These are phyloP conservation scores for Tricholaema leucomelas DNA, from an alignment of 2,113 vertebrate species.

Conservation along the genomic window DNA sequence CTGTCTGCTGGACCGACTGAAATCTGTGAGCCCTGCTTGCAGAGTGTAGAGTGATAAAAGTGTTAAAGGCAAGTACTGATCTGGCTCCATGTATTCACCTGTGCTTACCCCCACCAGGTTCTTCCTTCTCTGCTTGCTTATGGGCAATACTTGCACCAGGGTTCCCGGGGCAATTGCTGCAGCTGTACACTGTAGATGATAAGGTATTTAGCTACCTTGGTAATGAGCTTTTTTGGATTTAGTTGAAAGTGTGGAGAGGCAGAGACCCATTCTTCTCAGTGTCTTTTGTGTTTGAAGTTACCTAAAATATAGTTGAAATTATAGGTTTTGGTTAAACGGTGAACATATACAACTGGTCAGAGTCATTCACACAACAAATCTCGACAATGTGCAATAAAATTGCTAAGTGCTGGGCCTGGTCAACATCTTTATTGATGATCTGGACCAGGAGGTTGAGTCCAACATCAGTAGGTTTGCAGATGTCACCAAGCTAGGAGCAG, in stretches of 20 bases:
- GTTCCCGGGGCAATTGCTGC: rapidly evolving
- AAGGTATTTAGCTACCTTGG: background rate
- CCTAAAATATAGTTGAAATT: background rate
- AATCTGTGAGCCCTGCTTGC: rapidly evolving
- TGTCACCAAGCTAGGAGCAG: no score
- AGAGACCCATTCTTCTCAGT: rapidly evolving
- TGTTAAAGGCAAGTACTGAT: background rate
- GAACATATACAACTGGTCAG: rapidly evolving
- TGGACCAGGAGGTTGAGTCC: no score
- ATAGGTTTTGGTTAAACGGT: background rate
- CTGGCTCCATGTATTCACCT: background rate
- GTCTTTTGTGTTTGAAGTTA: background rate
- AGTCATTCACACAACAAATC: rapidly evolving
- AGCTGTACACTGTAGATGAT: rapidly evolving
- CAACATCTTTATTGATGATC: no score
- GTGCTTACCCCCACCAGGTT: background rate
- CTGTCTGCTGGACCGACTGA: rapidly evolving
- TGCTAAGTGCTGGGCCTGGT: no score
- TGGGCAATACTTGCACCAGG: no score
- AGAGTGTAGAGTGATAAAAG: rapidly evolving
- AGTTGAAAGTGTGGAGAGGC: rapidly evolving
- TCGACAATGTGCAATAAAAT: background rate
- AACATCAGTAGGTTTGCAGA: no score
- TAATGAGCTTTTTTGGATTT: background rate
- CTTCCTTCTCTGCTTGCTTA: rapidly evolving